Percentiles rank a stretch among this genome's conserved stretches.
These are phyloP conservation scores for Drosophila santomea DNA, from an alignment of 1,140 invertebrate species.

Conservation along the genomic window DNA sequence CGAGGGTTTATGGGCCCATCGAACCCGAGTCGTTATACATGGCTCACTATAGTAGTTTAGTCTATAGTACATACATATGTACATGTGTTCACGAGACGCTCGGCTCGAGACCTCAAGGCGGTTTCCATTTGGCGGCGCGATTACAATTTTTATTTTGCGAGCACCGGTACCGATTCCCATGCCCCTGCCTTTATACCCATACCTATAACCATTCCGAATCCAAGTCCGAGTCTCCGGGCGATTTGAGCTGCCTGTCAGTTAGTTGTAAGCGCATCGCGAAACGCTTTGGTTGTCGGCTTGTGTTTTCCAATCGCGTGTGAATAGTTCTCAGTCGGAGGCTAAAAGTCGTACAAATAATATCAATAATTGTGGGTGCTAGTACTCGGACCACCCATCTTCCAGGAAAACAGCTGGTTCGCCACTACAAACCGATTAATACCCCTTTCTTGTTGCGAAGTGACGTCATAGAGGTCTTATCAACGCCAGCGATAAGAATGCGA, in stretches of 20 bases:
- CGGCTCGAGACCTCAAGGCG: slow-evolving; percentile 19
- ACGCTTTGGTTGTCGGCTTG: slow-evolving; percentile 26
- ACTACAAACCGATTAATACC: neutral
- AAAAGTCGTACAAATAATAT: slow-evolving; percentile 3
- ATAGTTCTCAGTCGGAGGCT: neutral
- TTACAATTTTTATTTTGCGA: slow-evolving; percentile 16
- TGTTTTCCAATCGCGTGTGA: slow-evolving; percentile 26
- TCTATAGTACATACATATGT: neutral
- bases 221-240: slow-evolving; percentile 17
- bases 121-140: slow-evolving; percentile 12
- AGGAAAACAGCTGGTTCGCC: neutral
- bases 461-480: slow-evolving; percentile 9
- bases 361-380: neutral
- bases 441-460: slow-evolving; percentile 5
- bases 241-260: slow-evolving; percentile 41
- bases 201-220: slow-evolving; percentile 9
- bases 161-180: neutral
- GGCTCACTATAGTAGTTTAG: slow-evolving; percentile 14
- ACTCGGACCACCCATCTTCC: neutral
- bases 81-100: slow-evolving; percentile 19
- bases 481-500: slow-evolving; percentile 41
- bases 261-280: slow-evolving; percentile 44
- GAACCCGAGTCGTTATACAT: slow-evolving; percentile 18
- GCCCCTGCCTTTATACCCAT: neutral
- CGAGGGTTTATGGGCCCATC: slow-evolving; percentile 36